These are phyloP conservation scores for Amiota minor DNA, from an alignment of 2,888 invertebrate species.

Conservation along the genomic window DNA sequence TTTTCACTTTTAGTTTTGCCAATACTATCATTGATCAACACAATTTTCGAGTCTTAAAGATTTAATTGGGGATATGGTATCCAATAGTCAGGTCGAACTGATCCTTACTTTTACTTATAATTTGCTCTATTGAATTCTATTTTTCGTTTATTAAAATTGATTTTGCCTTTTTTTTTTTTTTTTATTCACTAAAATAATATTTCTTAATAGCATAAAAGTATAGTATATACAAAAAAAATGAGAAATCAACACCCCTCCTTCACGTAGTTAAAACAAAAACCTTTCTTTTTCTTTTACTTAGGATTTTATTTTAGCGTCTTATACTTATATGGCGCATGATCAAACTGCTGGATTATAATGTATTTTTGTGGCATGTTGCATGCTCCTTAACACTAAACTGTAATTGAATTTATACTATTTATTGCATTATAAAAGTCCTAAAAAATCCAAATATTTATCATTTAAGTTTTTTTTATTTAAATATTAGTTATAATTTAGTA, in stretches of 20 bases:
- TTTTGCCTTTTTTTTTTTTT: conserved; percentile 21
- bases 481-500: conserved; percentile 8
- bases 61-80: no score
- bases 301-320: not conserved
- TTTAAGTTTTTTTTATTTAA: conserved; percentile 38
- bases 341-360: conserved; percentile 33
- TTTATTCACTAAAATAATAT: not conserved
- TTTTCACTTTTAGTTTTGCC: no score
- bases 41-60: no score
- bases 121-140: no score
- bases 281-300: conserved; percentile 34
- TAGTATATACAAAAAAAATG: conserved; percentile 38
- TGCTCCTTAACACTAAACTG: conserved; percentile 48
- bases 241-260: conserved; percentile 74
- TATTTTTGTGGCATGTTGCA: conserved; percentile 66
- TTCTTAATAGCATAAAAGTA: conserved; percentile 39
- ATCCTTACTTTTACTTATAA: no score
- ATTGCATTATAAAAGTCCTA: not conserved
- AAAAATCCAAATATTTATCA: conserved; percentile 32
- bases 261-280: conserved; percentile 49
- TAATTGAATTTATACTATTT: conserved; percentile 4
- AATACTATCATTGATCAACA: no score
- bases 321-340: conserved; percentile 30
- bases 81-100: no score
- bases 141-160: not conserved